These are phyloP conservation scores for Malacosoma neustria DNA, from an alignment of 2,888 invertebrate genomes.

Conservation along the genomic window DNA sequence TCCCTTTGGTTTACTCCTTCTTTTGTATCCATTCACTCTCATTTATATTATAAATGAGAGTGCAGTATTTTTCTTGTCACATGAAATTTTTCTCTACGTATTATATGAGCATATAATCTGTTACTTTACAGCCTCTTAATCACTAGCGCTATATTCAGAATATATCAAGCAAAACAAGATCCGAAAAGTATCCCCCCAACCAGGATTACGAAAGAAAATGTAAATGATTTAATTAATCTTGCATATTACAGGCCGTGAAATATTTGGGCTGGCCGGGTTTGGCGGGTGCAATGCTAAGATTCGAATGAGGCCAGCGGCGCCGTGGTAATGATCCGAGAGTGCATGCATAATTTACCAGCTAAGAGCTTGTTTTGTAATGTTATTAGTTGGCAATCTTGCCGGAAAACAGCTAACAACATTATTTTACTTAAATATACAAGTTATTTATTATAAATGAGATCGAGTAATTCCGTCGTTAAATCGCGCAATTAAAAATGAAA, in stretches of 20 bases:
- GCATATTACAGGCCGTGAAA: slow-evolving; percentile 18
- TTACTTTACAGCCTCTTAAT: no score
- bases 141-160: neutral
- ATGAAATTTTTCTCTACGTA: slow-evolving; percentile 1
- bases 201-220: neutral
- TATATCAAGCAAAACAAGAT: neutral
- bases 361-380: slow-evolving; percentile 72
- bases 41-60: no score
- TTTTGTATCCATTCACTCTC: no score
- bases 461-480: slow-evolving; percentile 8
- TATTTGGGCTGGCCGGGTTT: slow-evolving; percentile 17
- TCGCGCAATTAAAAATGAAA: neutral
- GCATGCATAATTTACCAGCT: slow-evolving; percentile 72
- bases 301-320: slow-evolving; percentile 49
- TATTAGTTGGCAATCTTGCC: slow-evolving; percentile 72
- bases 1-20: no score
- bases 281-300: slow-evolving; percentile 43
- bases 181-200: neutral
- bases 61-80: no score
- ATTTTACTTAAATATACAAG: slow-evolving; percentile 68
- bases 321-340: slow-evolving; percentile 70
- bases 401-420: slow-evolving; percentile 65
- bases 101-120: neutral
- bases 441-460: slow-evolving; percentile 57
- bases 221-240: slow-evolving; percentile 15